Percentiles rank a stretch among this genome's conserved stretches.
These are phyloP conservation scores for Sarcophaga subvicina DNA, from an alignment of 2,888 invertebrate genomes.

Conservation along the genomic window DNA sequence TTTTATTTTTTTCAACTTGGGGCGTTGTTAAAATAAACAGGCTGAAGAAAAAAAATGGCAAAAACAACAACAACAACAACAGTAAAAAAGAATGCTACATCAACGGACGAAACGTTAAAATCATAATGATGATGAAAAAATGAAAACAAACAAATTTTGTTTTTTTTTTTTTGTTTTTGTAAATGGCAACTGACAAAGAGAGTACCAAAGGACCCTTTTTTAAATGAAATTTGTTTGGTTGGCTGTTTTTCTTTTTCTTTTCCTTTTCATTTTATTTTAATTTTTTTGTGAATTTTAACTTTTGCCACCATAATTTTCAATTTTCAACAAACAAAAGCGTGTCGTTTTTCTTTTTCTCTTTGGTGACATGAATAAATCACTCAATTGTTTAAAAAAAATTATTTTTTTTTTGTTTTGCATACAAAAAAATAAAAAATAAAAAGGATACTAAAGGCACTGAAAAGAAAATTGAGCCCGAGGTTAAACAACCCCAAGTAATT, in stretches of 20 bases:
- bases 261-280: not conserved
- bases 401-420: not conserved
- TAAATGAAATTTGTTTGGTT: slow-evolving; percentile 1
- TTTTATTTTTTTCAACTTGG: slow-evolving; percentile 41
- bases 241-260: not conserved
- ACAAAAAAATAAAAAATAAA: not conserved
- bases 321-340: slow-evolving; percentile 34
- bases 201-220: slow-evolving; percentile 38
- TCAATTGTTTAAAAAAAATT: slow-evolving; percentile 55
- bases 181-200: slow-evolving; percentile 16
- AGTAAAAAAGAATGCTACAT: not conserved
- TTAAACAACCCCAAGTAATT: not conserved
- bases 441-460: slow-evolving; percentile 16
- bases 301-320: slow-evolving; percentile 62
- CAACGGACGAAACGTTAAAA: not conserved
- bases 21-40: slow-evolving; percentile 62
- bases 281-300: slow-evolving; percentile 30
- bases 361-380: slow-evolving; percentile 64
- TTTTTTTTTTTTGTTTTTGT: too few species aligned
- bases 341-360: slow-evolving; percentile 1
- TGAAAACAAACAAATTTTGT: slow-evolving; percentile 30
- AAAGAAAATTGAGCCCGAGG: not conserved
- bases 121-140: slow-evolving; percentile 27
- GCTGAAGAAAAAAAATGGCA: slow-evolving; percentile 6
- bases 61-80: slow-evolving; percentile 20